Evolutionary conservation across 2,888 invertebrate species (phyloP).

Genomic region (Stegophylla sp.): DNA sequence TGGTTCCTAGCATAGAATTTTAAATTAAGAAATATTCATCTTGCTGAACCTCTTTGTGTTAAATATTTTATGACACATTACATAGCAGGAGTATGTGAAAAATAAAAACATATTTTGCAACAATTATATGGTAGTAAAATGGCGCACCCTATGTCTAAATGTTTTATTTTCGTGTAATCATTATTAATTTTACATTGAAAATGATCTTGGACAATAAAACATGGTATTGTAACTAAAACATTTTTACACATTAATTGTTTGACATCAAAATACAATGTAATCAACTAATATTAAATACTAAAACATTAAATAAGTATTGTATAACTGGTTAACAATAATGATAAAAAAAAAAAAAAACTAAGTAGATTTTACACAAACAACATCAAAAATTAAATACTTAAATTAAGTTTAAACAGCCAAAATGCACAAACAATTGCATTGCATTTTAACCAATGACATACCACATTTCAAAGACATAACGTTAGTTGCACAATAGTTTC

Average conservation of each 20-base stretch:
- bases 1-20: too few relatives aligned
- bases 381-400: conserved; percentile 2
- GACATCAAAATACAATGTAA: conserved; percentile 20
- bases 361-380: conserved; percentile 33
- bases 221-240: conserved; percentile 13
- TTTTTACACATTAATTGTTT: conserved; percentile 9
- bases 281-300: conserved; percentile 44
- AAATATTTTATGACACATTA: too few relatives aligned
- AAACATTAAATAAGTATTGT: conserved; percentile 22
- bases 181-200: conserved; percentile 16
- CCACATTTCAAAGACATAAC: not conserved
- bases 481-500: conserved; percentile 3
- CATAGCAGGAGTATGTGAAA: not conserved
- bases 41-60: too few relatives aligned
- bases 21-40: too few relatives aligned
- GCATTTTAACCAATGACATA: too few relatives aligned
- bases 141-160: conserved; percentile 24
- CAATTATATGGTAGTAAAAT: conserved; percentile 23
- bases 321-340: conserved; percentile 40
- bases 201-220: conserved; percentile 16
- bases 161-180: conserved; percentile 30
- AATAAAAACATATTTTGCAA: not conserved
- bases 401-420: not conserved
- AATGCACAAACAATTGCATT: not conserved
- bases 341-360: conserved; percentile 12